Base-by-base conservation (phyloP, 2,888 invertebrate species). In the Pyrrhia umbra region DNA sequence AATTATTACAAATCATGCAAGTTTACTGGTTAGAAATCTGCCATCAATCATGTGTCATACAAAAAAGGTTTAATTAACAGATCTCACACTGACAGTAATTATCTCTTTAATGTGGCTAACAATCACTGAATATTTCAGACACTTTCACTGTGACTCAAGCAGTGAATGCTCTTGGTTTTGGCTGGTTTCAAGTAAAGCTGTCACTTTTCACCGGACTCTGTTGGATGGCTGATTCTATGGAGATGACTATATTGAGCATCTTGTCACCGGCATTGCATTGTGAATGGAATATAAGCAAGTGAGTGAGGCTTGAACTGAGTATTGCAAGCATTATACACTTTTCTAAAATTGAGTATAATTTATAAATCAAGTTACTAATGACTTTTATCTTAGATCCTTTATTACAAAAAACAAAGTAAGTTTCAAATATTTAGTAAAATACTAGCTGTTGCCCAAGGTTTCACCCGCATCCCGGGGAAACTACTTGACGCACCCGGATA, bases 211-310 rank as follows among this genome's bases (percentile, higher is more conserved):
- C 98, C 16, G 98, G 98, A 0, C 93, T 98, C 1, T 98, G 98
- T 87, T 98, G 98, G 99, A 99, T 99, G 98, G 98, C 99, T 0
- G 99, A 99, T 90, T 98, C 98, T 58, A 99, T 99, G 99, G 99
- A 99, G 94, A 99, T 99, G 98, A 99, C 99, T 85, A 98, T 99
- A 82, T 94, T 99, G 37, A 98, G 98, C 80, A 98, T 99, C 70
- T 93, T 99, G 39, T 98, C 98, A 15, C 99, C 99, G 10, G 98
- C 99, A 0, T 94, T 99, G 55, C 98, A 98, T 86, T 99, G 99
- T 90, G 98, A 98, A 89, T 99, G 99, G 99, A 97, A 97, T 84
- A 97, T 99, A 72, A 96, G 97, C 83, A 95, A 96, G 96, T 96
- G 83, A 77, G 88, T 81, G 55, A 45, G 16, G 16, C 55, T 30